phyloP scores from a whole-genome alignment of 2,888 invertebrate genomes.

The Lissonota sp. region DNA sequence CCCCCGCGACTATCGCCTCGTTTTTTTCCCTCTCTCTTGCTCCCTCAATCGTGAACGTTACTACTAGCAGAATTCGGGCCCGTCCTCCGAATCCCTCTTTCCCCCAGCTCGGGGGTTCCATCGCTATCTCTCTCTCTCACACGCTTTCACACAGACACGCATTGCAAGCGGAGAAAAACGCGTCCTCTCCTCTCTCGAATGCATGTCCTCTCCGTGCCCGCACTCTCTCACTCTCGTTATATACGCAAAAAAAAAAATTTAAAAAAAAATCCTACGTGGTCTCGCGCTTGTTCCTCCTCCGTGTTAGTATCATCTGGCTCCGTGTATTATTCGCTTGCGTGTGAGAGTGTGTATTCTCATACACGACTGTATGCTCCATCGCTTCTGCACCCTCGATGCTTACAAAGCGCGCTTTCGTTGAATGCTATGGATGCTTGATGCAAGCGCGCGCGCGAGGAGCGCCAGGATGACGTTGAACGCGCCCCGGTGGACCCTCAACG shows the following conservation, averaged over 20 bases:
- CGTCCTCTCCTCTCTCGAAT: conserved; percentile 67
- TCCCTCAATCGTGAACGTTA: conserved; percentile 67
- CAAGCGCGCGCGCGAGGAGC: conserved; percentile 56
- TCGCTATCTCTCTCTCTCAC: conserved; percentile 65
- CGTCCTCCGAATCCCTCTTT: conserved; percentile 49
- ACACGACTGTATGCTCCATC: conserved; percentile 16
- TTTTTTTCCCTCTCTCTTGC: conserved; percentile 68
- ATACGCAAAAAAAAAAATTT: conserved; percentile 71
- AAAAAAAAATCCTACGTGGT: conserved; percentile 68
- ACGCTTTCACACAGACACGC: neutral
- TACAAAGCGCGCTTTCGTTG: conserved; percentile 61
- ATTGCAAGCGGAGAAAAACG: conserved; percentile 56
- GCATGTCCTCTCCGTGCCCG: conserved; percentile 70
- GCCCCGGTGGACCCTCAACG: conserved; percentile 70
- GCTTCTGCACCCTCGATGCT: conserved; percentile 43
- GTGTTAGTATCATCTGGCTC: conserved; percentile 59
- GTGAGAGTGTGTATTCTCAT: conserved; percentile 9
- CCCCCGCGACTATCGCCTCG: conserved; percentile 62
- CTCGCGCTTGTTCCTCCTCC: conserved; percentile 44
- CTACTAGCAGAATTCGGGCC: conserved; percentile 44
- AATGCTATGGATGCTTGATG: conserved; percentile 58
- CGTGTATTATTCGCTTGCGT: conserved; percentile 25
- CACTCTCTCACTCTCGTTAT: conserved; percentile 71
- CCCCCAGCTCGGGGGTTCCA: conserved; percentile 59
- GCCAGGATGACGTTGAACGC: conserved; percentile 26